These are phyloP conservation scores for Plemyria rubiginata DNA, from an alignment of 2,888 invertebrate genomes.

Conservation along the genomic window DNA sequence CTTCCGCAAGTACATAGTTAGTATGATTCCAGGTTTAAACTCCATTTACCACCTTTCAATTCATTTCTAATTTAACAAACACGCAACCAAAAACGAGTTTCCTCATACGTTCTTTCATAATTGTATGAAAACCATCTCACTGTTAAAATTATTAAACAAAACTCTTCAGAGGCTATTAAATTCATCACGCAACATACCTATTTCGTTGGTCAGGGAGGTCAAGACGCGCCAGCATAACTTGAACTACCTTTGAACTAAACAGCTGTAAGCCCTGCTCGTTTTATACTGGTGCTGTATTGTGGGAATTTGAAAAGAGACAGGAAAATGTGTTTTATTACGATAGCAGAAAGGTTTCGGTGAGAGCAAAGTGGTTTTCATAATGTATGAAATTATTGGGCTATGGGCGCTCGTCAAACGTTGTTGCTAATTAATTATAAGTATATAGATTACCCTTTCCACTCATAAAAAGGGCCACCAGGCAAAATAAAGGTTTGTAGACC, in stretches of 20 bases:
- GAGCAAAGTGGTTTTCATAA: constrained; percentile 33
- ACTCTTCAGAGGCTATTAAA: constrained; percentile 51
- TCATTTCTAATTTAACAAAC: constrained; percentile 38
- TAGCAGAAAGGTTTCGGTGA: constrained; percentile 35
- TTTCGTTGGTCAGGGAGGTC: constrained; percentile 71
- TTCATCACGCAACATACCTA: constrained; percentile 68
- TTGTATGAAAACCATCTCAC: constrained; percentile 52
- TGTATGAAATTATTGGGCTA: constrained; percentile 37
- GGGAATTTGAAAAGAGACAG: constrained; percentile 41
- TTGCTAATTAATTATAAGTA: constrained; percentile 42
- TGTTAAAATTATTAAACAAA: constrained; percentile 38
- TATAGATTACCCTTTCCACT: constrained; percentile 24
- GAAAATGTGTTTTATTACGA: constrained; percentile 52
- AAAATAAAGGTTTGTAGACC: too few species aligned
- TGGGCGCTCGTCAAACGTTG: constrained; percentile 34
- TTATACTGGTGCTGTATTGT: constrained; percentile 40
- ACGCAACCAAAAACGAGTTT: constrained; percentile 40
- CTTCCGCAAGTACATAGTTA: too few species aligned
- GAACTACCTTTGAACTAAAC: constrained; percentile 31
- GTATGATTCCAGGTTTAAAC: constrained; percentile 21
- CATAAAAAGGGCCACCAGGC: too few species aligned
- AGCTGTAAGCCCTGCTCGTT: constrained; percentile 35
- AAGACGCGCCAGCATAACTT: constrained; percentile 46
- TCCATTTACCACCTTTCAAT: constrained; percentile 36
- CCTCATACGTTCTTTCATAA: constrained; percentile 48